Conservation (phyloP, 1,140 invertebrate genomes). For the Cyclina sinensis region DNA sequence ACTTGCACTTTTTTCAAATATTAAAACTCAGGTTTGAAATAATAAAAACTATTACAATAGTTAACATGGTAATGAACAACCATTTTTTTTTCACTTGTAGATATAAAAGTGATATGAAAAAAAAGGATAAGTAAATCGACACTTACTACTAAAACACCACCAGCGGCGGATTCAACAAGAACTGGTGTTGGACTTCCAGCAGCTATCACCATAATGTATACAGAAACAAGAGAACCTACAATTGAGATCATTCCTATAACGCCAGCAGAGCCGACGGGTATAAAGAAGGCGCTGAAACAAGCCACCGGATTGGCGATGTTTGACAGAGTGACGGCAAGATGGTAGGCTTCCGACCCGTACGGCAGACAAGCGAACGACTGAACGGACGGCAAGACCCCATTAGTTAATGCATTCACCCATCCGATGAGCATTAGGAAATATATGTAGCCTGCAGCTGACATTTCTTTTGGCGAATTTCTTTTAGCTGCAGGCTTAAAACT, state of each 20-base stretch:
- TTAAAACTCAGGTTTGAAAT: too few relatives aligned
- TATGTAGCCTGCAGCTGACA: constrained; percentile 59
- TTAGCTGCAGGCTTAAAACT: not conserved
- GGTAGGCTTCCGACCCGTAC: constrained; percentile 94
- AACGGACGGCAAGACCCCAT: constrained; percentile 94
- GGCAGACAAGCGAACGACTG: constrained; percentile 96
- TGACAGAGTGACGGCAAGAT: constrained; percentile 93
- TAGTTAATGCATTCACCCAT: constrained; percentile 81
- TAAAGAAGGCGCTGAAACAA: constrained; percentile 93
- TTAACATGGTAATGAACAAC: too few relatives aligned
- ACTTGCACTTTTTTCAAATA: too few relatives aligned
- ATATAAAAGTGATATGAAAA: too few relatives aligned
- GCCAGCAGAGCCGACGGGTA: constrained; percentile 89
- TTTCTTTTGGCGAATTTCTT: not conserved
- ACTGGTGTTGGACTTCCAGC: constrained; percentile 92
- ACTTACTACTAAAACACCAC: constrained; percentile 91
- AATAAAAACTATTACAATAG: too few relatives aligned
- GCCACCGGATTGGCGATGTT: constrained; percentile 94
- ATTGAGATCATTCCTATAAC: constrained; percentile 88
- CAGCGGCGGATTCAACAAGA: constrained; percentile 88
- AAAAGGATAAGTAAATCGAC: too few relatives aligned
- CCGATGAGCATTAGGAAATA: constrained; percentile 78
- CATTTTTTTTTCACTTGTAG: too few relatives aligned
- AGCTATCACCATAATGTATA: constrained; percentile 91
- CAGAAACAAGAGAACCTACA: constrained; percentile 88